phyloP scores from a whole-genome alignment of 2,888 invertebrate species.

The Osmoderma eremita region DNA sequence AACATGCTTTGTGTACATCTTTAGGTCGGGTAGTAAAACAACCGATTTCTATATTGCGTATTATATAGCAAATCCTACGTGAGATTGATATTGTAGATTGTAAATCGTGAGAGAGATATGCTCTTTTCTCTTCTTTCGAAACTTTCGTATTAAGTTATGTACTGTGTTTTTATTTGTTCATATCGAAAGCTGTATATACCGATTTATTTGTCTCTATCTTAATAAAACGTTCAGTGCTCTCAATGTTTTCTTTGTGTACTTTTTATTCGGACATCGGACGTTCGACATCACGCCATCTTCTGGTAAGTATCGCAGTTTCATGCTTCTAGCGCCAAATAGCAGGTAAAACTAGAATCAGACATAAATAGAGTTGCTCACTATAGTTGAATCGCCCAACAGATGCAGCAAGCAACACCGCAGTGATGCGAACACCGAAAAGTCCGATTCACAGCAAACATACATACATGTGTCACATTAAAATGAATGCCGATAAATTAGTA shows the following conservation, averaged over 20 bases:
- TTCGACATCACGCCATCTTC: too few relatives aligned
- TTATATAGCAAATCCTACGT: conserved; percentile 26
- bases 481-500: too few relatives aligned
- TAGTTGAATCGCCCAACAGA: too few relatives aligned
- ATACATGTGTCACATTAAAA: too few relatives aligned
- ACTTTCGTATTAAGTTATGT: conserved; percentile 8
- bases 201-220: conserved; percentile 43
- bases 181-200: conserved; percentile 38
- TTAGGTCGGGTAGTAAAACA: conserved; percentile 35
- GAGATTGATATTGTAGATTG: conserved; percentile 35
- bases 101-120: not conserved
- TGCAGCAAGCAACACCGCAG: too few relatives aligned
- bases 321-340: too few relatives aligned
- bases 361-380: too few relatives aligned
- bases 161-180: conserved; percentile 24
- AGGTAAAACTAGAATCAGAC: too few relatives aligned
- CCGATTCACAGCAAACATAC: too few relatives aligned
- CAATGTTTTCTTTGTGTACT: conserved; percentile 36
- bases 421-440: too few relatives aligned
- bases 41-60: conserved; percentile 35
- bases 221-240: conserved; percentile 61
- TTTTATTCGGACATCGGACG: too few relatives aligned
- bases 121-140: conserved; percentile 20
- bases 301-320: too few relatives aligned
- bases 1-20: conserved; percentile 39